Evolutionary conservation across 2,113 vertebrate species (phyloP), one percentile per base, ranked within the genome.

Genomic region (Oryzias celebensis): DNA sequence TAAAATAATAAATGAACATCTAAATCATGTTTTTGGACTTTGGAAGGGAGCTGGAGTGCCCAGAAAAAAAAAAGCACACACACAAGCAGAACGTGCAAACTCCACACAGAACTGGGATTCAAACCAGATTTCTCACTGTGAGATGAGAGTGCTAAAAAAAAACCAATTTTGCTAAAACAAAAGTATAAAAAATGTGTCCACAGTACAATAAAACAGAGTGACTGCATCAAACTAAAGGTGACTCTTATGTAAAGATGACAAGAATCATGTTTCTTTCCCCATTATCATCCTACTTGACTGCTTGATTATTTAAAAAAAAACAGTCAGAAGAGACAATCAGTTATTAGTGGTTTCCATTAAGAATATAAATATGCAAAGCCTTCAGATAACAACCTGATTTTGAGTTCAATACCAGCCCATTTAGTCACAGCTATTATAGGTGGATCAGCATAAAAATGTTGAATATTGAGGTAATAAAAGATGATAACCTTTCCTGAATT

Each of bases 321-420:
- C 48, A 70, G 62, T 65, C 7, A 6, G 52, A 73, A 52, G 69
- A 68, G 48, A 54, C 28, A 41, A 75, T 47, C 60, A 72, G 61
- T 65, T 62, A 24, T 14, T 46, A 67, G 83, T 45, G 22, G 62
- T 82, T 85, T 80, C 73, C 77, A 83, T 80, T 88, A 85, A 82
- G 75, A 60, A 80, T 74, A 85, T 61, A 88, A 88, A 87, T 75
- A 77, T 78, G 73, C 42, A 58, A 78, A 63, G 75, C 76, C 78
- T 78, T 68, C 66, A 82, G 82, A 80, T 81, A 63, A 83, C 88
- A 84, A 88, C 82, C 64, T 52, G 42, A 87, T 85, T 72, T 58
- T 54, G 74, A 55, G 74, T 62, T 87, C 80, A 86, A 90, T 91
- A 82, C 56, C 14, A 56, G 54, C 61, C 65, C 20, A 86, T 73